Conservation (phyloP, 2,888 invertebrate genomes). For the Machimus rusticus region DNA sequence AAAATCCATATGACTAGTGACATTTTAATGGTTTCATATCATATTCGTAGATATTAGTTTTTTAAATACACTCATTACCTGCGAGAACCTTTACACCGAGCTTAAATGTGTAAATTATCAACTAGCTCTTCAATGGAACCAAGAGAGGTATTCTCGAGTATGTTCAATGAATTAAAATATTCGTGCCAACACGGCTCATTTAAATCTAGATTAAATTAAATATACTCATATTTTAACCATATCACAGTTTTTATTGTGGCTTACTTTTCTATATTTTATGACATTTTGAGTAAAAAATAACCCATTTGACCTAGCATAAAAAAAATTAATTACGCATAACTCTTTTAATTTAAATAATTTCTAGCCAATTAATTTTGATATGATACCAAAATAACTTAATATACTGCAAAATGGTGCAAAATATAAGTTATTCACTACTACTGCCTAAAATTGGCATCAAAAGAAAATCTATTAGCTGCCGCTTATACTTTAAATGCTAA, state of each 20-base stretch:
- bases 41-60: too few relatives aligned
- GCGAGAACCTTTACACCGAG: too few relatives aligned
- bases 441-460: not conserved
- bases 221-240: too few relatives aligned
- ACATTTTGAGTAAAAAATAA: not conserved
- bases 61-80: too few relatives aligned
- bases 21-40: too few relatives aligned
- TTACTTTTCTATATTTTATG: not conserved
- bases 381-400: not conserved
- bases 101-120: too few relatives aligned
- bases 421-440: not conserved
- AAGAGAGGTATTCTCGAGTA: too few relatives aligned
- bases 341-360: not conserved
- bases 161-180: too few relatives aligned
- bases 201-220: not conserved
- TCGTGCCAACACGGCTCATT: too few relatives aligned
- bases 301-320: not conserved
- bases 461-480: not conserved
- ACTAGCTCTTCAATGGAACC: too few relatives aligned
- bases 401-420: not conserved
- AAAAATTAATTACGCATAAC: not conserved
- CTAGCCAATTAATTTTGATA: not conserved
- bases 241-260: not conserved
- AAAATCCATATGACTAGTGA: too few relatives aligned
- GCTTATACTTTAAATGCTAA: not conserved